Evolutionary conservation across 2,113 vertebrate genomes (phyloP).

Genomic region (Fregetta grallaria): DNA sequence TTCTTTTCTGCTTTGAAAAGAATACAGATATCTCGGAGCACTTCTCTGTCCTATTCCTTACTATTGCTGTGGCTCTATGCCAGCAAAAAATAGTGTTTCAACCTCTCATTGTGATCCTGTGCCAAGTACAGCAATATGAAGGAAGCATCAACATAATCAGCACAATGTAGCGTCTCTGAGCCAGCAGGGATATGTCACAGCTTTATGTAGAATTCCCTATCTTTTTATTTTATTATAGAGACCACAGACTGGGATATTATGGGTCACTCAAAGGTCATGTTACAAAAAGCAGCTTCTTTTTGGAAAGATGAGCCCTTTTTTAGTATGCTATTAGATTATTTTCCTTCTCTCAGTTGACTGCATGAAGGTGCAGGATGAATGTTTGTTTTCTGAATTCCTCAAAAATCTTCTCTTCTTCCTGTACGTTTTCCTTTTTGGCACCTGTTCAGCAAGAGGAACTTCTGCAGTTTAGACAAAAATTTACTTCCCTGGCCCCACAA

Average conservation of each 20-base stretch:
- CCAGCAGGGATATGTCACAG: slow-evolving; percentile 74
- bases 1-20: slow-evolving; percentile 2
- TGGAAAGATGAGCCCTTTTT: slow-evolving; percentile 50
- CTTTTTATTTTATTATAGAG: slow-evolving; percentile 74
- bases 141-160: slow-evolving; percentile 75
- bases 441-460: neutral
- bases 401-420: neutral
- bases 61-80: slow-evolving; percentile 53
- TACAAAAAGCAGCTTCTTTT: slow-evolving; percentile 62
- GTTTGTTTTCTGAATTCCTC: slow-evolving; percentile 30
- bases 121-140: slow-evolving; percentile 78
- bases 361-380: slow-evolving; percentile 8
- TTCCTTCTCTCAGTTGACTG: slow-evolving; percentile 22
- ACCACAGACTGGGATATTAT: slow-evolving; percentile 71
- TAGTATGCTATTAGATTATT: slow-evolving; percentile 42
- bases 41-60: slow-evolving; percentile 9
- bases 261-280: slow-evolving; percentile 71
- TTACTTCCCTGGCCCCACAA: neutral
- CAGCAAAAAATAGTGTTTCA: slow-evolving; percentile 67
- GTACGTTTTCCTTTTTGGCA: neutral
- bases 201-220: slow-evolving; percentile 66
- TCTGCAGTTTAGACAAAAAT: neutral
- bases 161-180: slow-evolving; percentile 66
- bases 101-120: slow-evolving; percentile 66
- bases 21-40: neutral